These are phyloP conservation scores for Synanthedon formicaeformis DNA, from an alignment of 2,888 invertebrate genomes.

Conservation along the genomic window DNA sequence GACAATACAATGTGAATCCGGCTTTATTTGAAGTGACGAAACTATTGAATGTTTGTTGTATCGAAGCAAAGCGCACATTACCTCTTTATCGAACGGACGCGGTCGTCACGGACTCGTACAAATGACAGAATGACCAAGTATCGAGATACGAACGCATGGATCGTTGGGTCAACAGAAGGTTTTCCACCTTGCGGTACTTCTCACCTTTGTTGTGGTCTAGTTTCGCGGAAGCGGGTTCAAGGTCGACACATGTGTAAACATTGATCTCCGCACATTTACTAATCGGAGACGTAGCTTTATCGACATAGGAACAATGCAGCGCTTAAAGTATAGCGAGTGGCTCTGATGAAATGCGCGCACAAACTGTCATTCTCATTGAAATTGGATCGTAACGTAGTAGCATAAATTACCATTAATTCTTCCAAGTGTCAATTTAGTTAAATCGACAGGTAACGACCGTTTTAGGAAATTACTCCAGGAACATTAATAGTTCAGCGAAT, in stretches of 20 bases:
- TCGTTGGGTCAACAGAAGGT: conserved; percentile 20
- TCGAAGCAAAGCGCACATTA: conserved; percentile 25
- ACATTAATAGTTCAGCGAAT: too few species aligned
- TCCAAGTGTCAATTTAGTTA: conserved; percentile 9
- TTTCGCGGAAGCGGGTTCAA: conserved; percentile 9
- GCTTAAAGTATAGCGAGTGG: conserved; percentile 8
- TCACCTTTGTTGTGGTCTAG: conserved; percentile 26
- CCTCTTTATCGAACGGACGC: conserved; percentile 29
- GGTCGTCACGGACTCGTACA: conserved; percentile 28
- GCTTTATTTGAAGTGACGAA: conserved; percentile 19
- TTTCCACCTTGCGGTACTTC: conserved; percentile 28
- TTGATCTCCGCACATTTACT: not conserved
- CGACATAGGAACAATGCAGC: conserved; percentile 7
- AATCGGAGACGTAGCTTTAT: not conserved
- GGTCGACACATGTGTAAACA: conserved; percentile 6
- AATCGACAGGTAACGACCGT: not conserved
- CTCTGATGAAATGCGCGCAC: conserved; percentile 11
- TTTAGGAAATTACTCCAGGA: not conserved
- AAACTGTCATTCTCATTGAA: conserved; percentile 19
- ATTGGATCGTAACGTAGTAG: conserved; percentile 20
- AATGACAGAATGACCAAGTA: conserved; percentile 26
- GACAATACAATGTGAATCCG: conserved; percentile 4
- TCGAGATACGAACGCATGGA: conserved; percentile 9
- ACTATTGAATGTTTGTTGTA: conserved; percentile 22
- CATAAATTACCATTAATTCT: conserved; percentile 27